These are phyloP conservation scores for Rhinichthys osculus DNA, from an alignment of 2,797 vertebrate species.

Conservation along the genomic window DNA sequence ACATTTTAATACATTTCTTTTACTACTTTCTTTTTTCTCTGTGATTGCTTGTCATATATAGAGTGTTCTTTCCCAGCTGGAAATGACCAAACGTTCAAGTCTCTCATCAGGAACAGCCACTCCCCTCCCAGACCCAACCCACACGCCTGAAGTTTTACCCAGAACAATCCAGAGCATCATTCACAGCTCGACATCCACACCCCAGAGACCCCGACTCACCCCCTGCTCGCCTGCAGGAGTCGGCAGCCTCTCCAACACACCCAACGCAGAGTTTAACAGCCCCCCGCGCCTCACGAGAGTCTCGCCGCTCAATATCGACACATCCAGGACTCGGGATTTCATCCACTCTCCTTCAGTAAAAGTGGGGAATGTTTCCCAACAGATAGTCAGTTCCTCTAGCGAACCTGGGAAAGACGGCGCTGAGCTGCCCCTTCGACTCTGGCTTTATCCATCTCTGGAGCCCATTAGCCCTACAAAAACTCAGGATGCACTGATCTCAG, in stretches of 20 bases:
- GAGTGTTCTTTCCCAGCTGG: background rate
- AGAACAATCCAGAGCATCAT: slow-evolving; percentile 1
- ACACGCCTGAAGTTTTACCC: background rate
- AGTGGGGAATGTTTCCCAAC: slow-evolving; percentile 38
- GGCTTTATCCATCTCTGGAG: slow-evolving; percentile 50
- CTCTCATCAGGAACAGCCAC: background rate
- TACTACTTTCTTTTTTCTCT: background rate
- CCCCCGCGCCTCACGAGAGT: slow-evolving; percentile 36
- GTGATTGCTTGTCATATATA: slow-evolving; percentile 24
- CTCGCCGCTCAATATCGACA: background rate
- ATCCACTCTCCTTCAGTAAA: slow-evolving; percentile 36
- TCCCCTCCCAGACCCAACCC: background rate
- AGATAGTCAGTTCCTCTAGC: slow-evolving; percentile 2
- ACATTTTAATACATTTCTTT: background rate
- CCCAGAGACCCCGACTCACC: slow-evolving; percentile 16
- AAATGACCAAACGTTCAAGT: background rate
- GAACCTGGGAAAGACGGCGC: background rate
- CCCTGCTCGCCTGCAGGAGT: background rate
- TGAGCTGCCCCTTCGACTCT: slow-evolving; percentile 24
- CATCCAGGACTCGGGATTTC: background rate
- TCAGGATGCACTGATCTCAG: slow-evolving; percentile 1
- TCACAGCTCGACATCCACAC: background rate
- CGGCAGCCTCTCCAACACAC: background rate
- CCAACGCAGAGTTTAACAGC: slow-evolving; percentile 27
- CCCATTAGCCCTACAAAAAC: slow-evolving; percentile 55